Conservation (phyloP, 2,888 invertebrate species). For the Falcaria lacertinaria region DNA sequence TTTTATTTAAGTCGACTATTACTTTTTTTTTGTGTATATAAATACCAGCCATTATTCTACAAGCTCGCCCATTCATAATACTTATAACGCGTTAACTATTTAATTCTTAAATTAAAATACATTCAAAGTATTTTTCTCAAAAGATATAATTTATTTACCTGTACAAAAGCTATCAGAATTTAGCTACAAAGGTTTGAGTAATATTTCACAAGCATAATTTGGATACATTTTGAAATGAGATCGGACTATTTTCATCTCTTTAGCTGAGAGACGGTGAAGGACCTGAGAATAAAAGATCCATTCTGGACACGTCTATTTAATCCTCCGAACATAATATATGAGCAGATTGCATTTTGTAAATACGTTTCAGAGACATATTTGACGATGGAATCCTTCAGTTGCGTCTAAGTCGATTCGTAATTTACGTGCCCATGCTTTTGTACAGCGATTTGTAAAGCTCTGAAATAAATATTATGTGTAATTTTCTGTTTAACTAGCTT, state of each 20-base stretch:
- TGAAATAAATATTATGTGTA: too few species aligned
- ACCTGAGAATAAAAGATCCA: neutral
- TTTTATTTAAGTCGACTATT: too few species aligned
- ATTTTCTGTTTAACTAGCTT: too few species aligned
- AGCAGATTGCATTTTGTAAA: neutral
- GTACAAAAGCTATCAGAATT: neutral
- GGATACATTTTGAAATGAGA: neutral
- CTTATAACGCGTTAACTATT: too few species aligned
- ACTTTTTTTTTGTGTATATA: too few species aligned
- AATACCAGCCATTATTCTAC: too few species aligned
- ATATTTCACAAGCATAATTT: neutral
- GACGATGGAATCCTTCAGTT: neutral
- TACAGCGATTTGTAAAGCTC: neutral
- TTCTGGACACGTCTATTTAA: neutral
- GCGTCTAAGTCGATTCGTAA: neutral
- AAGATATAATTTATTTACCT: neutral
- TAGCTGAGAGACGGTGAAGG: neutral
- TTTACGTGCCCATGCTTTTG: neutral
- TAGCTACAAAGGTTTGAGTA: neutral
- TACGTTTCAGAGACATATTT: neutral
- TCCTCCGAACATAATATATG: neutral
- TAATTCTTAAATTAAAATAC: too few species aligned
- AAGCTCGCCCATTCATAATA: too few species aligned
- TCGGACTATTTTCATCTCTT: neutral
- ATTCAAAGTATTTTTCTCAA: too few species aligned